Evolutionary conservation across 2,797 vertebrate species (phyloP).

Genomic region (Centropyge bicolor): DNA sequence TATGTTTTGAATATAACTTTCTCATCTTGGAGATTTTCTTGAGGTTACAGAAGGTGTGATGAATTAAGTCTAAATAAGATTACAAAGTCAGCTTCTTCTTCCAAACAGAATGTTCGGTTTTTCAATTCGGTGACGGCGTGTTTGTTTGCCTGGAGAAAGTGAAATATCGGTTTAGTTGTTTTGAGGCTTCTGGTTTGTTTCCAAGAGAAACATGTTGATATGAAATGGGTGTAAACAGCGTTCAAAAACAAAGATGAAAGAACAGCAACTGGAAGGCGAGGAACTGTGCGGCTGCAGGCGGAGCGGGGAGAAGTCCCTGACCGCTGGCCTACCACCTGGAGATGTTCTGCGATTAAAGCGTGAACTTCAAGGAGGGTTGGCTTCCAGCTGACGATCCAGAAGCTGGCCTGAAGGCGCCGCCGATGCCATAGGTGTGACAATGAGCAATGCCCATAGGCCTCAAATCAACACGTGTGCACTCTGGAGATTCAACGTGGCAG

Average conservation of each 20-base stretch:
- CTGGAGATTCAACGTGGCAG: conserved; percentile 11
- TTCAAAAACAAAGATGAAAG: conserved; percentile 63
- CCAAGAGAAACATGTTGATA: conserved; percentile 28
- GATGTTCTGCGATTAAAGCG: conserved; percentile 30
- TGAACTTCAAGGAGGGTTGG: conserved; percentile 44
- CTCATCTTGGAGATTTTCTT: background rate
- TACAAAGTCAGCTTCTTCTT: background rate
- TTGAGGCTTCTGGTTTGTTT: conserved; percentile 22
- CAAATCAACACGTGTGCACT: background rate
- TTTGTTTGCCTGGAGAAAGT: conserved; percentile 11
- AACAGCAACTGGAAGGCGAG: conserved; percentile 15
- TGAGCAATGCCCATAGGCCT: background rate
- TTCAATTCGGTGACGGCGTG: background rate
- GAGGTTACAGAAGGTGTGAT: background rate
- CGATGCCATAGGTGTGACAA: conserved; percentile 6
- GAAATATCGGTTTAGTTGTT: conserved; percentile 17
- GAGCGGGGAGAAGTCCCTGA: conserved; percentile 33
- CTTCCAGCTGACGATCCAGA: conserved; percentile 16
- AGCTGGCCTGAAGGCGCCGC: conserved; percentile 13
- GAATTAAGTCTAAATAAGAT: background rate
- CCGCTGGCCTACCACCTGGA: conserved; percentile 23
- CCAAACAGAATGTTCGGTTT: background rate
- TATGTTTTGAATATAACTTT: background rate
- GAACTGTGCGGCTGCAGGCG: conserved; percentile 38
- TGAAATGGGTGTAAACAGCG: conserved; percentile 33